phyloP scores from a whole-genome alignment of 2,113 vertebrate species.

The Rattus rattus region DNA sequence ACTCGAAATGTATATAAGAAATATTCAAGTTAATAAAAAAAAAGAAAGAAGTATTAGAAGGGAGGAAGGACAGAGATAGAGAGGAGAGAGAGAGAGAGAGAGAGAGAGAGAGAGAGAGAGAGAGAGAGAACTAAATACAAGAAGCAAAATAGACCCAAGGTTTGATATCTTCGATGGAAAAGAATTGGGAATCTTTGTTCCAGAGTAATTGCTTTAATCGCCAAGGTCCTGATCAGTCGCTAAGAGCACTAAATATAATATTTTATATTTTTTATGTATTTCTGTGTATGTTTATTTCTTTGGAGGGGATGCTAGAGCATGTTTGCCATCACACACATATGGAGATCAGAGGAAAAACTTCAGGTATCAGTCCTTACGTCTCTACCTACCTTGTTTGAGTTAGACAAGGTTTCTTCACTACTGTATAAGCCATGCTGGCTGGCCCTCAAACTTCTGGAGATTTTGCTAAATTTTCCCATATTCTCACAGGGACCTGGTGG shows the following conservation, averaged over 20 bases:
- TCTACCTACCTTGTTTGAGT: too few species aligned
- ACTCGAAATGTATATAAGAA: too few species aligned
- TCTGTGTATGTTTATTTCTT: background rate
- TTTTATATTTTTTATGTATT: background rate
- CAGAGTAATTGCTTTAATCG: background rate
- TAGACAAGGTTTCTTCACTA: too few species aligned
- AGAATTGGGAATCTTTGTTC: background rate
- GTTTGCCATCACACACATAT: background rate
- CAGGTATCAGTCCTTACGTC: background rate
- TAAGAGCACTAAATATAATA: background rate
- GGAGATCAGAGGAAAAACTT: background rate
- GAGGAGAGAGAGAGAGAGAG: background rate
- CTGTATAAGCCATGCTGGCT: too few species aligned
- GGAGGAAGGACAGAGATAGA: background rate
- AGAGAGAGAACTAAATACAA: background rate
- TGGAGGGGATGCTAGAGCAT: background rate
- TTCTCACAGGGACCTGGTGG: too few species aligned
- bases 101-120: background rate
- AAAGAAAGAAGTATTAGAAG: background rate
- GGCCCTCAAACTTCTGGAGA: too few species aligned
- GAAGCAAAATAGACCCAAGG: background rate
- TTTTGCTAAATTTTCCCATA: too few species aligned
- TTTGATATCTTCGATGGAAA: constrained; percentile 5
- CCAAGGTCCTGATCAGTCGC: background rate
- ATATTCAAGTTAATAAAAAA: too few species aligned